Conservation (phyloP, 2,888 invertebrate genomes). For the Cantharis lateralis region DNA sequence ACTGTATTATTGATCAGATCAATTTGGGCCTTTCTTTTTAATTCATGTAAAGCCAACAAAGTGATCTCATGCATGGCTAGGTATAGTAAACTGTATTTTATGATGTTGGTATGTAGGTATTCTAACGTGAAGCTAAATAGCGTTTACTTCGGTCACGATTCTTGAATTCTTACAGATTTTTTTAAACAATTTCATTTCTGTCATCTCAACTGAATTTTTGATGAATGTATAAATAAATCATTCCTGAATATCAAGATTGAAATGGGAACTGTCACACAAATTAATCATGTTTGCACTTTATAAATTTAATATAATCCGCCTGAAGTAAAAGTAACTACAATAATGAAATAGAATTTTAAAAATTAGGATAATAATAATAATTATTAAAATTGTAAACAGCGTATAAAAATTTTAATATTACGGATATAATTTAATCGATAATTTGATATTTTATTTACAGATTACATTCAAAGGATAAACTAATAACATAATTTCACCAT, state of each 20-base stretch:
- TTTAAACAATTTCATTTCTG: not conserved
- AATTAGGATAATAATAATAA: not conserved
- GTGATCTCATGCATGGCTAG: not conserved
- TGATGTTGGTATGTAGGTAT: not conserved
- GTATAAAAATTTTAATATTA: not conserved
- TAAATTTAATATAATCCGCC: conserved; percentile 1
- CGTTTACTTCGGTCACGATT: not conserved
- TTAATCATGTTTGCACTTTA: conserved; percentile 3
- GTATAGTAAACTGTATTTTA: not conserved
- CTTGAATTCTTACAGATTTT: not conserved
- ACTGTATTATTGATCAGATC: not conserved
- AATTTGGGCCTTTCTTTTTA: not conserved
- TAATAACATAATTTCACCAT: conserved; percentile 48
- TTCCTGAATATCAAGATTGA: not conserved
- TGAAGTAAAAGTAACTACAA: not conserved
- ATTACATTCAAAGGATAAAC: conserved; percentile 40
- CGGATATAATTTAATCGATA: conserved; percentile 27
- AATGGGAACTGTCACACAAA: conserved; percentile 4
- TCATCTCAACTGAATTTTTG: conserved; percentile 1
- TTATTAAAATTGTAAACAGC: not conserved
- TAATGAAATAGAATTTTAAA: not conserved
- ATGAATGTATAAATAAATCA: not conserved
- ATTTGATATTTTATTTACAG: conserved; percentile 31
- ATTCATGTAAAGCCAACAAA: not conserved
- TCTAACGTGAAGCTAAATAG: not conserved